Evolutionary conservation across 2,888 invertebrate species (phyloP), one percentile per base, ranked within the genome.

Genomic region (Plebejus melissa): DNA sequence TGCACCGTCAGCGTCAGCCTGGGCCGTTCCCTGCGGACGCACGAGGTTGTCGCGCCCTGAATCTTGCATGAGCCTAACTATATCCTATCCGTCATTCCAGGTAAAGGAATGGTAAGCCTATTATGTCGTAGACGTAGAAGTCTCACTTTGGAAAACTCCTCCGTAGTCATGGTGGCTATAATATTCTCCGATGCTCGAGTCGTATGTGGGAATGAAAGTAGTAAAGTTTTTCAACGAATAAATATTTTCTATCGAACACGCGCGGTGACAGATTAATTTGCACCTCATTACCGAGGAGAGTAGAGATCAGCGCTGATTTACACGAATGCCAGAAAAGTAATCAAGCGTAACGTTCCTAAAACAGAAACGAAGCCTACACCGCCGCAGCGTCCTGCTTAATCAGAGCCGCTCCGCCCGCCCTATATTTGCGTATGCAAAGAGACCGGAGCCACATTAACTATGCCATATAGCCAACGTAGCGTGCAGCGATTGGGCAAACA

Each of bases 381-480:
- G 87, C 88, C 85, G 83, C 86, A 85, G 86, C 87, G 88, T 86
- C 90, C 90, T 90, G 91, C 90, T 93, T 93, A 93, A 93, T 93
- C 93, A 93, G 91, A 90, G 87, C 87, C 85, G 89, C 87, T 84
- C 89, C 88, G 87, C 87, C 90, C 90, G 91, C 90, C 91, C 92
- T 92, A 92, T 93, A 93, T 94, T 94, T 94, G 92, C 93, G 90
- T 94, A 94, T 94, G 94, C 93, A 94, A 94, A 94, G 94, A 93
- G 93, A 90, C 89, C 87, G 84, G 87, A 87, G 91, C 90, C 92
- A 85, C 91, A 94, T 94, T 93, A 93, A 91, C 93, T 91, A 94
- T 93, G 93, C 93, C 92, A 93, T 93, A 94, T 93, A 93, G 90
- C 90, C 92, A 90, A 89, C 91, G 90, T 90, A 92, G 90, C 93